These are phyloP conservation scores for Hirtodrosophila duncani DNA, from an alignment of 2,888 invertebrate species.

Conservation along the genomic window DNA sequence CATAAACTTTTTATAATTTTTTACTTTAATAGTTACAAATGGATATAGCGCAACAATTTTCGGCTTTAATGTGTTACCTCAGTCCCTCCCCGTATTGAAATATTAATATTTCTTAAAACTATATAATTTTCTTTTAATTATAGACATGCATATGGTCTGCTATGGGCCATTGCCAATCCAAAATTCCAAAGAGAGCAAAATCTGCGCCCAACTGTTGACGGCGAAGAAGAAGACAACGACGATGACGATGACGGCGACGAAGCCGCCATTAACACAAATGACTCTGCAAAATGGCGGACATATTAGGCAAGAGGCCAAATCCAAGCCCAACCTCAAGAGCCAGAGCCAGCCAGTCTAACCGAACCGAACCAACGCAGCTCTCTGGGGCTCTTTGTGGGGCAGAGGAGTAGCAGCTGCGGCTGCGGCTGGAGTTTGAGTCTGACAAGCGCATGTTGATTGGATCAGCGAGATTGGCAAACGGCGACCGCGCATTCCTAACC, in stretches of 20 bases:
- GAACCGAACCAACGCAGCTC: neutral
- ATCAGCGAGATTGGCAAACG: conserved; percentile 66
- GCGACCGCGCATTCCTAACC: conserved; percentile 37
- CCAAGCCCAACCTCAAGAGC: conserved; percentile 23
- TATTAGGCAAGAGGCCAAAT: conserved; percentile 57
- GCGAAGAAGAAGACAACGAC: too few species aligned
- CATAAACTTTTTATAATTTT: too few species aligned
- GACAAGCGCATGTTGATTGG: conserved; percentile 72
- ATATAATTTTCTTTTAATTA: too few species aligned
- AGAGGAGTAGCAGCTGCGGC: too few species aligned
- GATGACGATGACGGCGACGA: conserved; percentile 20
- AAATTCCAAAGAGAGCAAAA: conserved; percentile 4
- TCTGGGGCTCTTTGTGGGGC: too few species aligned
- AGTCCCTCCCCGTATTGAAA: too few species aligned
- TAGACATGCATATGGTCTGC: too few species aligned
- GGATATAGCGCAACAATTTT: too few species aligned
- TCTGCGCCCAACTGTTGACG: conserved; percentile 34
- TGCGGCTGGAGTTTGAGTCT: conserved; percentile 20
- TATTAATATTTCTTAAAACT: too few species aligned
- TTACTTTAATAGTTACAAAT: too few species aligned
- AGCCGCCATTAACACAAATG: conserved; percentile 70
- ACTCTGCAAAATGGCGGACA: conserved; percentile 68
- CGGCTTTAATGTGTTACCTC: too few species aligned
- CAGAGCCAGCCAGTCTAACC: conserved; percentile 20
- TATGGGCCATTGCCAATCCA: too few species aligned